Conservation (phyloP, 2,888 invertebrate species). For the Linnaemya tessellans region DNA sequence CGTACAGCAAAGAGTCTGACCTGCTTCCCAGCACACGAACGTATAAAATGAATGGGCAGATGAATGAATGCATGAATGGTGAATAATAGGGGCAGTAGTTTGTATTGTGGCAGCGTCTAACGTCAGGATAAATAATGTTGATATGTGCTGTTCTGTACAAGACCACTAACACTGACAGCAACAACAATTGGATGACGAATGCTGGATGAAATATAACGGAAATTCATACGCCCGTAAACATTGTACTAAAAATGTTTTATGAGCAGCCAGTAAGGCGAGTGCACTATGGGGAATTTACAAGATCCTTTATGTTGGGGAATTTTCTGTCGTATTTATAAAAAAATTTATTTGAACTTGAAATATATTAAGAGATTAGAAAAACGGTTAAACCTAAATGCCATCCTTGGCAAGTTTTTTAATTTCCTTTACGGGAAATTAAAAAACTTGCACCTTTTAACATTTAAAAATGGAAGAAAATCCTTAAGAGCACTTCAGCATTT, state of each 20-base stretch:
- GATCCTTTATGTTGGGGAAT: neutral
- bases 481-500: too few relatives aligned
- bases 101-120: constrained; percentile 23
- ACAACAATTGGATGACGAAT: constrained; percentile 7
- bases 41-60: neutral
- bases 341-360: neutral
- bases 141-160: constrained; percentile 23
- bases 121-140: constrained; percentile 42
- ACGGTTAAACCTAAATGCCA: too few relatives aligned
- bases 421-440: neutral
- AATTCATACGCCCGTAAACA: constrained; percentile 50
- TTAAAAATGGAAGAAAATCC: neutral
- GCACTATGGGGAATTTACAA: constrained; percentile 27
- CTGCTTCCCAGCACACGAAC: neutral
- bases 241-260: constrained; percentile 57
- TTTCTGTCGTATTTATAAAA: too few relatives aligned
- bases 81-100: constrained; percentile 43
- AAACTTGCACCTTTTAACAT: neutral
- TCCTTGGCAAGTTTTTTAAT: too few relatives aligned
- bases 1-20: constrained; percentile 8
- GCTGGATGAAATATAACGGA: constrained; percentile 39
- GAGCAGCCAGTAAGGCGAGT: neutral
- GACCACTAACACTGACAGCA: constrained; percentile 16
- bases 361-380: too few relatives aligned
- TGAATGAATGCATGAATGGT: constrained; percentile 30